Base-by-base conservation (phyloP, 2,113 vertebrate species). In the Tachycineta bicolor region DNA sequence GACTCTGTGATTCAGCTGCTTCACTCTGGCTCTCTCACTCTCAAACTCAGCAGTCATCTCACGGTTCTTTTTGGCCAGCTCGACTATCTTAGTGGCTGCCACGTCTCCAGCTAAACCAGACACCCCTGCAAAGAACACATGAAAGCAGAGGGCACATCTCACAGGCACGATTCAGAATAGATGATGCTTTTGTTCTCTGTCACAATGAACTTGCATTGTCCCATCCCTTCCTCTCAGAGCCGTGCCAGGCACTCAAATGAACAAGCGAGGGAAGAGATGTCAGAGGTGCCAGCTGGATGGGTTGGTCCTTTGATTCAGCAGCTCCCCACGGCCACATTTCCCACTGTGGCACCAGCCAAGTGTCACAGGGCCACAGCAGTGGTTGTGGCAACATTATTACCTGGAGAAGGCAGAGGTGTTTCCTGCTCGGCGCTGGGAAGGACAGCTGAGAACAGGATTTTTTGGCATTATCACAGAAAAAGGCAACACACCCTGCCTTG, bases 21-120 rank as follows among this genome's bases (percentile, higher is more conserved):
- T 99, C 59, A 96, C 97, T 97, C 97, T 99, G 80, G 97, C 96
- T 83, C 98, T 99, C 29, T 98, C 98, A 5, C 93, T 97, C 91
- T 99, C 98, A 1, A 97, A 90, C 93, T 99, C 99, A 1, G 98
- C 98, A 14, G 82, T 97, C 43, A 99, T 76, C 73, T 98, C 98
- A 29, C 99, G 98, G 78, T 98, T 99, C 97, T 94, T 99, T 94
- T 98, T 99, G 71, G 99, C 99, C 94, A 99, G 88, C 81, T 99
- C 99, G 5, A 99, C 98, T 2, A 99, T 99, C 97, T 99, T 99
- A 58, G 98, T 97, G 74, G 99, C 99, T 5, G 99, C 98, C 25
- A 97, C 95, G 33, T 99, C 99, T 58, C 99, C 99, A 12, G 98
- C 92, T 55, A 99, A 44, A 10, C 98, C 98, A 5, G 98, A 91